Evolutionary conservation across 2,797 vertebrate genomes (phyloP).

Genomic region (Poliocrania exsul): DNA sequence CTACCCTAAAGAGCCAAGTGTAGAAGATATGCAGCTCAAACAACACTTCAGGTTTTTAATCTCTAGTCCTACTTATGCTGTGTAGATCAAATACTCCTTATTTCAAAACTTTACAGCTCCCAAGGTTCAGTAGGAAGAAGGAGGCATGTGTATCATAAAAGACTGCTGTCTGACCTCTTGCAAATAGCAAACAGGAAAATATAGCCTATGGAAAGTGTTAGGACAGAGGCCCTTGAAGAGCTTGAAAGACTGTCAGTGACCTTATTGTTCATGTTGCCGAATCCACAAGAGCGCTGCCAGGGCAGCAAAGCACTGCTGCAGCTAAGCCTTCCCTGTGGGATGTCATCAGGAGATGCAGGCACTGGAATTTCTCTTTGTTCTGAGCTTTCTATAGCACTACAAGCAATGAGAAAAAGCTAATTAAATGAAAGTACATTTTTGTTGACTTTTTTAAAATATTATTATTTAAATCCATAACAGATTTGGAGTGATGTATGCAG

Average conservation of each 20-base stretch:
- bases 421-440: background rate
- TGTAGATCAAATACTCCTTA: background rate
- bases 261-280: background rate
- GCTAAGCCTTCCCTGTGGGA: background rate
- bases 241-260: background rate
- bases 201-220: background rate
- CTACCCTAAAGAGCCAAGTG: background rate
- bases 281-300: background rate
- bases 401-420: background rate
- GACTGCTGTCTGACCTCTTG: background rate
- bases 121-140: background rate
- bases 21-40: background rate
- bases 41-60: background rate
- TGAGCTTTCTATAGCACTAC: background rate
- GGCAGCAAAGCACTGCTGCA: background rate
- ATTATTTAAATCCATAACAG: background rate
- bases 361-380: background rate
- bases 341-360: background rate
- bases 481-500: background rate
- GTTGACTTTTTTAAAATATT: background rate
- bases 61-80: background rate
- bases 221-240: background rate
- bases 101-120: background rate
- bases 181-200: background rate
- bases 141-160: background rate